Percentiles rank a stretch among this genome's conserved stretches.
Conservation (phyloP, 2,888 invertebrate species). For the Morpho helenor region DNA sequence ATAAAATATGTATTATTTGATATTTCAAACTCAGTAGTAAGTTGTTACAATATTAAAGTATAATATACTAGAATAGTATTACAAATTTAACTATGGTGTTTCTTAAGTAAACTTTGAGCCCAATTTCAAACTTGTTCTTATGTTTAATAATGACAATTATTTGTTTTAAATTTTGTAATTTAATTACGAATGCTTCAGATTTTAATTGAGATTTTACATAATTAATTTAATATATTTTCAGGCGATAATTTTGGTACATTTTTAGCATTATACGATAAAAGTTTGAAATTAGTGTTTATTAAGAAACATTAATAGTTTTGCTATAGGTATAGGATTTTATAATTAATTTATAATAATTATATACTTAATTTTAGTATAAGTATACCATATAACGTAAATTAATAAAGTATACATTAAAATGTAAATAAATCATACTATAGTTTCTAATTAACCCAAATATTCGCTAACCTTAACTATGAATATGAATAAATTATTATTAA, state of each 20-base stretch:
- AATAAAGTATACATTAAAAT: too few species aligned
- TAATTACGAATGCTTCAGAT: neutral
- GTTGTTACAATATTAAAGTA: slow-evolving; percentile 4
- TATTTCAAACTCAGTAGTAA: neutral
- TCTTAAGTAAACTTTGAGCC: slow-evolving; percentile 58
- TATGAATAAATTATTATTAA: neutral
- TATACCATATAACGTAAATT: too few species aligned
- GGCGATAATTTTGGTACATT: too few species aligned
- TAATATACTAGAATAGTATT: too few species aligned
- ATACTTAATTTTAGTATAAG: too few species aligned
- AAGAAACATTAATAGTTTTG: slow-evolving; percentile 15
- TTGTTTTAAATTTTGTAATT: neutral
- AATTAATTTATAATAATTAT: neutral
- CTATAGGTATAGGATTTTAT: neutral
- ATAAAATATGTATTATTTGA: slow-evolving; percentile 23
- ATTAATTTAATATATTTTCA: too few species aligned
- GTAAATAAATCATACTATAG: neutral
- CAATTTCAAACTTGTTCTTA: slow-evolving; percentile 53
- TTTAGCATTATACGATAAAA: neutral
- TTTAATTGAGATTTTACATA: too few species aligned
- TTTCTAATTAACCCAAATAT: neutral
- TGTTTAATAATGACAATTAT: neutral
- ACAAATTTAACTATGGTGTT: slow-evolving; percentile 30
- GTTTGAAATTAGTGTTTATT: slow-evolving; percentile 25
- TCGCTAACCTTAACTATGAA: neutral